Evolutionary conservation across 2,888 invertebrate genomes (phyloP), one percentile per base, ranked within the genome.

Genomic region (Andrena haemorrhoa): DNA sequence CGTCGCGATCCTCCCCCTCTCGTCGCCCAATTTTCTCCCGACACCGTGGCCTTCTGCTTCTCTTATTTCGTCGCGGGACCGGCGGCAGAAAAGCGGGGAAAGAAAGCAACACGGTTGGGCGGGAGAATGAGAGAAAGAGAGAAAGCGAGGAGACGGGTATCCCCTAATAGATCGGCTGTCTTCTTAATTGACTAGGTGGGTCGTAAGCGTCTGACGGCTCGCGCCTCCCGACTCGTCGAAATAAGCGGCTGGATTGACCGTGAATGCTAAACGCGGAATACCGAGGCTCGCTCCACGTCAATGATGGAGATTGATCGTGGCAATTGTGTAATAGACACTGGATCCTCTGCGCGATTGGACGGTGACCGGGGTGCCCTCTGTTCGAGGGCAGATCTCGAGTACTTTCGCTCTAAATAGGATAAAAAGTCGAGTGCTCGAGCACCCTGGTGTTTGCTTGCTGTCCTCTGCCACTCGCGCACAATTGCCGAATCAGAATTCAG

Each of bases 171-270:
- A 90, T 89, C 89, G 89, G 90, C 92, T 93, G 93, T 93, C 92
- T 91, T 91, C 92, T 92, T 93, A 93, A 93, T 93, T 93, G 93
- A 93, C 93, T 92, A 89, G 91, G 90, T 91, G 91, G 92, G 85
- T 91, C 89, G 88, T 89, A 86, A 86, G 81, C 86, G 82, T 82
- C 81, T 84, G 86, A 88, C 84, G 85, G 85, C 80, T 88, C 89
- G 86, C 87, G 84, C 86, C 87, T 85, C 75, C 70, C 78, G 65
- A 70, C 72, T 79, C 73, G 71, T 66, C 72, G 83, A 85, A 88
- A 87, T 85, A 83, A 86, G 81, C 72, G 58, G 53, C 75, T 41
- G 77, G 58, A 84, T 82, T 80, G 79, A 79, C 75, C 77, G 78
- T 74, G 82, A 87, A 74, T 87, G 58, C 77, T 79, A 74, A 86